Base-by-base conservation (phyloP, 2,113 vertebrate species). In the Rafetus swinhoei region DNA sequence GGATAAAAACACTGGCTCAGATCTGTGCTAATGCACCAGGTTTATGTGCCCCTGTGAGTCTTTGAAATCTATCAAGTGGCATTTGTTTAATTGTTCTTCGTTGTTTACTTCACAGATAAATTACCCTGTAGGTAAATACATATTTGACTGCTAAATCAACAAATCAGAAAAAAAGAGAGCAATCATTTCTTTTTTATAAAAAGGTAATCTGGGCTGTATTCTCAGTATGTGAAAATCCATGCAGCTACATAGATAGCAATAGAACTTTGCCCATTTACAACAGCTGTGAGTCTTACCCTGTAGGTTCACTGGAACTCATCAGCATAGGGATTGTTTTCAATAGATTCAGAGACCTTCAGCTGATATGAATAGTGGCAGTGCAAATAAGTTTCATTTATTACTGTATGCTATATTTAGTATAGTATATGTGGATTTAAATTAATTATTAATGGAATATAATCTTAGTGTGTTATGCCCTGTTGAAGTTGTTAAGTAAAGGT, bases 41-140 rank as follows among this genome's bases (percentile, higher is more conserved):
- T 3, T 2, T 91, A 82, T 84, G 84, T 59, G 56, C 65, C 86
- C 93, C 84, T 94, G 84, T 39, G 87, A 83, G 88, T 84, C 88
- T 94, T 72, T 93, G 80, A 95, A 96, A 91, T 94, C 93, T 88
- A 89, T 96, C 93, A 95, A 94, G 87, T 95, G 85, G 82, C 91
- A 96, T 95, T 95, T 96, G 95, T 95, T 95, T 91, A 97, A 96
- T 95, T 69, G 86, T 95, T 85, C 86, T 81, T 81, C 72, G 54
- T 79, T 94, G 56, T 92, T 95, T 91, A 76, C 50, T 93, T 94
- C 88, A 60, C 4, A 85, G 85, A 90, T 79, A 96, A 95, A 93
- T 90, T 91, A 92, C 52, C 56, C 90, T 88, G 95, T 94, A 94
- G 90, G 53, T 88, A 96, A 96, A 95, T 88, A 95, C 84, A 81